These are phyloP conservation scores for Reticulitermes speratus DNA, from an alignment of 1,140 invertebrate genomes.

Conservation along the genomic window DNA sequence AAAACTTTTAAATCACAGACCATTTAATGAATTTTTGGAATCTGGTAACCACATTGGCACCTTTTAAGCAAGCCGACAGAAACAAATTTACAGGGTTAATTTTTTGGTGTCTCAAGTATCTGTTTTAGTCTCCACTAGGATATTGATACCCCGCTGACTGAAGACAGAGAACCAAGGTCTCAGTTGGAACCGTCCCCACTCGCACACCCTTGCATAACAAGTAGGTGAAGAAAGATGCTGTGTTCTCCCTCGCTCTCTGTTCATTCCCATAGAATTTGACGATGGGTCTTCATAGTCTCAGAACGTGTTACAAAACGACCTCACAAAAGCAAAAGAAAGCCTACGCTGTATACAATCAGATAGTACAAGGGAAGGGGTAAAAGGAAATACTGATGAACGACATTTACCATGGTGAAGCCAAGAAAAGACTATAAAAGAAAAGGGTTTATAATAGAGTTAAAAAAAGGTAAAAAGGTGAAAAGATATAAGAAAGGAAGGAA, in stretches of 20 bases:
- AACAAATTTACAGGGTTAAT: background rate
- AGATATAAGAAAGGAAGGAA: background rate
- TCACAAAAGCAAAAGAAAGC: conserved; percentile 1
- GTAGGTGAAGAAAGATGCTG: conserved; percentile 10
- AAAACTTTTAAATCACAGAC: no score
- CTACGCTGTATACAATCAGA: background rate
- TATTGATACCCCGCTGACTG: background rate
- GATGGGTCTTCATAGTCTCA: background rate
- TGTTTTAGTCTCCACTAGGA: background rate
- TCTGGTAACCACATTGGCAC: no score
- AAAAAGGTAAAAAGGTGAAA: conserved; percentile 2
- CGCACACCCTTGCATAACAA: background rate
- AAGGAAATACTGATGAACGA: conserved; percentile 1
- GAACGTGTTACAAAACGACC: background rate
- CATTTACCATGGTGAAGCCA: background rate
- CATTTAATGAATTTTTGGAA: no score
- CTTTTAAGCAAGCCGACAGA: background rate
- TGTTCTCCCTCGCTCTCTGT: background rate
- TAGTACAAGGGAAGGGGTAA: background rate
- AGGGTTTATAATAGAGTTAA: conserved; percentile 2
- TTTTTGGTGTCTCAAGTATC: background rate
- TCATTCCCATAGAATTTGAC: background rate
- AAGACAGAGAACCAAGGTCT: background rate
- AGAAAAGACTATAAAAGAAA: conserved; percentile 8
- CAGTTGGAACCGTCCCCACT: background rate